Evolutionary conservation across 2,797 vertebrate species (phyloP).

Genomic region (Karalla daura): DNA sequence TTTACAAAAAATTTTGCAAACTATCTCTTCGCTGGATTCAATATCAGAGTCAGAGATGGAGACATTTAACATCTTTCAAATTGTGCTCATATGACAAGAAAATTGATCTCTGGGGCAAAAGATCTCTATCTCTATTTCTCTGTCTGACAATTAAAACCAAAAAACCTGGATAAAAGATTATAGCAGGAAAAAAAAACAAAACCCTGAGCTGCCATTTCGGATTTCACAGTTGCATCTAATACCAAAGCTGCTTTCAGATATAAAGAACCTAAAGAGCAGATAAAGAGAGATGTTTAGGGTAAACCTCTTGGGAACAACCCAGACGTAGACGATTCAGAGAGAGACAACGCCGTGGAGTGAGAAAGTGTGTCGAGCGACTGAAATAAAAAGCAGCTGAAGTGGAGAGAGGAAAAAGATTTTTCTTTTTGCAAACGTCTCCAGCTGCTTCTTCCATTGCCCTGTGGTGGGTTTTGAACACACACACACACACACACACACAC

Average conservation of each 20-base stretch:
- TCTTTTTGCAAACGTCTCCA: conserved; percentile 4
- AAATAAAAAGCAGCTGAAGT: conserved; percentile 39
- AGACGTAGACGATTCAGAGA: conserved; percentile 27
- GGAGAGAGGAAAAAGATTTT: conserved; percentile 1
- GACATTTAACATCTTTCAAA: neutral
- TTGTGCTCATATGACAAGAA: neutral
- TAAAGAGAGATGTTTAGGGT: conserved; percentile 18
- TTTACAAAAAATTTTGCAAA: no score
- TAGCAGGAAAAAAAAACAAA: neutral
- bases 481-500: conserved; percentile 13
- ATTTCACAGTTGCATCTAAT: conserved; percentile 8
- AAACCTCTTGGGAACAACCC: conserved; percentile 22
- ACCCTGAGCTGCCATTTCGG: neutral
- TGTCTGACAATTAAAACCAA: neutral
- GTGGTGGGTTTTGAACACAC: conserved; percentile 48
- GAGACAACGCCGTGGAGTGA: conserved; percentile 1
- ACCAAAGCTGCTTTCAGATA: conserved; percentile 26
- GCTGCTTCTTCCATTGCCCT: conserved; percentile 33
- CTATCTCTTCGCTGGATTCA: no score
- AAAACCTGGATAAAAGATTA: neutral
- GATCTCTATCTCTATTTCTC: neutral
- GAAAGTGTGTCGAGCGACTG: conserved; percentile 59
- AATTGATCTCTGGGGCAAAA: neutral
- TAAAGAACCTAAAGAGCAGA: conserved; percentile 15
- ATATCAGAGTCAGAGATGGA: neutral